Conservation (phyloP, 2,113 vertebrate species). For the Drymodes brunneopygia region DNA sequence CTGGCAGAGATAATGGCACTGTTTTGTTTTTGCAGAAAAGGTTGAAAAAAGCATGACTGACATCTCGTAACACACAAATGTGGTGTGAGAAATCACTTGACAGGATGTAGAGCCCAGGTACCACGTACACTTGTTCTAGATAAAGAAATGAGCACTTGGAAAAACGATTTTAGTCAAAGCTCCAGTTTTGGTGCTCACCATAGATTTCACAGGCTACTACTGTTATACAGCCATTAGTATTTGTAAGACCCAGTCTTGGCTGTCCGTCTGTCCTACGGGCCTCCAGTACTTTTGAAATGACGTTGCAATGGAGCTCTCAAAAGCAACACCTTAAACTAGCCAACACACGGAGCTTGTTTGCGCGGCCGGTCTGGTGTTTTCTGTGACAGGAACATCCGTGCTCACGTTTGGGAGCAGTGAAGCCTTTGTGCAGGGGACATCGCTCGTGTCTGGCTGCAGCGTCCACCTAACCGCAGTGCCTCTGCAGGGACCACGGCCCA, state of each 20-base stretch:
- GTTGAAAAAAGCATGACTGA: neutral
- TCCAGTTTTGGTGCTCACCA: neutral
- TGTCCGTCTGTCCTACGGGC: neutral
- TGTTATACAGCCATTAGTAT: too few relatives aligned
- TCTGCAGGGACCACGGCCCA: accelerated
- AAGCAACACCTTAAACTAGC: too few relatives aligned
- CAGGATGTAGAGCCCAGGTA: neutral
- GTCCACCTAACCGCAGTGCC: accelerated
- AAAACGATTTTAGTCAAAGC: neutral
- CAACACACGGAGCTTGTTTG: accelerated
- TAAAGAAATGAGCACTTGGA: neutral
- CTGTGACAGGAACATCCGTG: accelerated
- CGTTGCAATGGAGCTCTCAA: neutral
- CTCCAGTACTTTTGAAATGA: neutral
- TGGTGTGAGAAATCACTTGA: neutral
- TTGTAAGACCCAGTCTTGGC: too few relatives aligned
- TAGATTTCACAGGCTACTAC: too few relatives aligned
- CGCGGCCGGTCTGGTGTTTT: accelerated
- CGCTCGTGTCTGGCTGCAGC: accelerated
- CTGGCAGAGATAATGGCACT: neutral
- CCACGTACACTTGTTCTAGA: accelerated
- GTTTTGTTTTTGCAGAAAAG: neutral
- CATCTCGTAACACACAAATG: neutral
- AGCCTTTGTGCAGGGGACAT: neutral
- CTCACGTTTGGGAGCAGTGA: accelerated